A percentile compares a stretch with the other conserved stretches of the same genome.
Conservation (phyloP, 2,797 vertebrate species). For the Sebastes melanostomus region DNA sequence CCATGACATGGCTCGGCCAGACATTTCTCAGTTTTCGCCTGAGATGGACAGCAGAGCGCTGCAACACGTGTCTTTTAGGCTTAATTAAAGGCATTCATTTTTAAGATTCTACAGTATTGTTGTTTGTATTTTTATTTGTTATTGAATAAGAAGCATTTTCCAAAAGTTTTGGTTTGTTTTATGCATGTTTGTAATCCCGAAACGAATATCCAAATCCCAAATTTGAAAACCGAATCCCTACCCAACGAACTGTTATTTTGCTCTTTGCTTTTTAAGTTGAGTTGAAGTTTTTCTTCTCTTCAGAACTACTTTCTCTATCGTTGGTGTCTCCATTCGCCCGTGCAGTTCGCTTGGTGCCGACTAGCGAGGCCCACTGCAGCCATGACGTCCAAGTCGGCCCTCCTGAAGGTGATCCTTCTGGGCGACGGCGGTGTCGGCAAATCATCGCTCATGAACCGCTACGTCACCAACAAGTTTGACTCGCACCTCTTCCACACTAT, state of each 20-base stretch:
- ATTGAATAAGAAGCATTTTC: no score
- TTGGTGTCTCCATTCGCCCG: neutral
- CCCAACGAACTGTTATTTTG: neutral
- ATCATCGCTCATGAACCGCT: slow-evolving; percentile 98
- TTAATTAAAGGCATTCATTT: no score
- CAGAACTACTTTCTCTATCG: neutral
- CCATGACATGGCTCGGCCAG: no score
- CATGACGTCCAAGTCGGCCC: slow-evolving; percentile 89
- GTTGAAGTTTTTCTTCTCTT: neutral
- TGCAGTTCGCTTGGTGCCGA: fast-evolving
- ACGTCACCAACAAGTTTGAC: slow-evolving; percentile 96
- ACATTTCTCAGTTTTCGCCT: no score
- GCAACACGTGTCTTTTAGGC: no score
- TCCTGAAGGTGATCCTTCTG: slow-evolving; percentile 95
- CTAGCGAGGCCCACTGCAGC: neutral
- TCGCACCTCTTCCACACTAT: slow-evolving; percentile 97
- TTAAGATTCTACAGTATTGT: no score
- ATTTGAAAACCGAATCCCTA: no score
- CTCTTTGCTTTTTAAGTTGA: neutral
- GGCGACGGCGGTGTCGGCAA: slow-evolving; percentile 98
- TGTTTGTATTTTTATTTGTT: no score
- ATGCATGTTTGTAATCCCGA: no score
- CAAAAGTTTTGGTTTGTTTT: no score
- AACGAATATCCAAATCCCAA: no score
- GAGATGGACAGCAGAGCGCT: no score